A percentile compares a stretch with the other conserved stretches of the same genome.
phyloP scores from a whole-genome alignment of 2,113 vertebrate genomes.

The Sapayoa aenigma region DNA sequence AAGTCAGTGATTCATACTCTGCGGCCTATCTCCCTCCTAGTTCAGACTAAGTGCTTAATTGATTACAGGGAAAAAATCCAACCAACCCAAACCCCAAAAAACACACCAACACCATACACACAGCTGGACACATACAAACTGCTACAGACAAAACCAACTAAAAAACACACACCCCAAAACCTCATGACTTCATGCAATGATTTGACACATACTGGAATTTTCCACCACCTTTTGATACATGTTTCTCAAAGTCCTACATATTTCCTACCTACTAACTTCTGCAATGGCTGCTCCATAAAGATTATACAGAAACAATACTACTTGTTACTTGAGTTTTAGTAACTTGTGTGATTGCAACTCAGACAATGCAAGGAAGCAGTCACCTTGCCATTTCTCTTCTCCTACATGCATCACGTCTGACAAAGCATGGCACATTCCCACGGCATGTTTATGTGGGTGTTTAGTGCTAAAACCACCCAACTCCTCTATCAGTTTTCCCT shows the following conservation, averaged over 20 bases:
- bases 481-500: fast-evolving
- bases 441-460: fast-evolving
- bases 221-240: fast-evolving
- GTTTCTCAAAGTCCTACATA: not conserved
- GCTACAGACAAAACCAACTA: not conserved
- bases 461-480: fast-evolving
- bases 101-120: not conserved
- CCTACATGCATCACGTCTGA: fast-evolving
- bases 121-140: not conserved
- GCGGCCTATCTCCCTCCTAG: not conserved
- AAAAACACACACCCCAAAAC: not conserved
- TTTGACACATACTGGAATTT: not conserved
- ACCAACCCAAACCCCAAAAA: not conserved
- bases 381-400: fast-evolving
- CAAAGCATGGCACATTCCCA: fast-evolving
- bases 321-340: fast-evolving
- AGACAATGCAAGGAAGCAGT: fast-evolving
- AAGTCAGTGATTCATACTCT: not conserved
- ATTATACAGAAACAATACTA: fast-evolving
- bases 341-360: fast-evolving
- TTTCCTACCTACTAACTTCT: not conserved
- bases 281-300: fast-evolving
- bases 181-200: fast-evolving
- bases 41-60: not conserved
- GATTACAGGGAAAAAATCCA: not conserved